A percentile compares a stretch with the other conserved stretches of the same genome.
These are phyloP conservation scores for Euura saliciscinereae DNA, from an alignment of 1,140 invertebrate species.

Conservation along the genomic window DNA sequence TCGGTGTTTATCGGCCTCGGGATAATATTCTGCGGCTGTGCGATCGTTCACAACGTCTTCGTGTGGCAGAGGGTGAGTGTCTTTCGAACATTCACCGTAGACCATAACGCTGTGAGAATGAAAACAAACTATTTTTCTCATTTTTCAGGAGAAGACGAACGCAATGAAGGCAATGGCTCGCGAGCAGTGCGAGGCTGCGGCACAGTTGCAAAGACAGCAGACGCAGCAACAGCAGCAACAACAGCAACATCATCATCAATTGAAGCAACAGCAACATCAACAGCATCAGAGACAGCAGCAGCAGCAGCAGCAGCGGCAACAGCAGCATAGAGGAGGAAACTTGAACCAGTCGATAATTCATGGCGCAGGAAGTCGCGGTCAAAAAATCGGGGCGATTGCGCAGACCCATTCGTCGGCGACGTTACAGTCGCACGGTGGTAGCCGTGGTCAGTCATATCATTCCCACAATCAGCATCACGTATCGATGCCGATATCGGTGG, in stretches of 20 bases:
- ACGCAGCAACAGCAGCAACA: conserved; percentile 42
- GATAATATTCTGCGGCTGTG: conserved; percentile 89
- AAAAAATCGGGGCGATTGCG: conserved; percentile 3
- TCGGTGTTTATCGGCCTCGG: conserved; percentile 87
- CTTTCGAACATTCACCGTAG: conserved; percentile 31
- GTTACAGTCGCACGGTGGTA: conserved; percentile 10
- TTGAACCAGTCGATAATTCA: conserved; percentile 9
- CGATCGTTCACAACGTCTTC: conserved; percentile 93
- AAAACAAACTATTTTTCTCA: conserved; percentile 24
- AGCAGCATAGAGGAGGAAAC: conserved; percentile 16
- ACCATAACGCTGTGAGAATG: neutral
- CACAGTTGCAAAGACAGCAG: conserved; percentile 48
- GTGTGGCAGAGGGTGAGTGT: conserved; percentile 86
- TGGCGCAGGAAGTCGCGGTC: conserved; percentile 9
- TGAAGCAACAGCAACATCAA: conserved; percentile 23
- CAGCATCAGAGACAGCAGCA: conserved; percentile 30
- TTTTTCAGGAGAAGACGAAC: conserved; percentile 63
- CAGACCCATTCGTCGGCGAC: conserved; percentile 19
- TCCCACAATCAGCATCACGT: conserved; percentile 40
- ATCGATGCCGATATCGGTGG: conserved; percentile 54
- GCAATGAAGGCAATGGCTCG: conserved; percentile 60
- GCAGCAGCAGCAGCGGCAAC: conserved; percentile 34
- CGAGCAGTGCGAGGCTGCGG: conserved; percentile 56
- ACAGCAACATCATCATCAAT: conserved; percentile 29
- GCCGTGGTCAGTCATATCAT: conserved; percentile 40